phyloP scores from a whole-genome alignment of 2,113 vertebrate species.

The Xiphorhynchus elegans region DNA sequence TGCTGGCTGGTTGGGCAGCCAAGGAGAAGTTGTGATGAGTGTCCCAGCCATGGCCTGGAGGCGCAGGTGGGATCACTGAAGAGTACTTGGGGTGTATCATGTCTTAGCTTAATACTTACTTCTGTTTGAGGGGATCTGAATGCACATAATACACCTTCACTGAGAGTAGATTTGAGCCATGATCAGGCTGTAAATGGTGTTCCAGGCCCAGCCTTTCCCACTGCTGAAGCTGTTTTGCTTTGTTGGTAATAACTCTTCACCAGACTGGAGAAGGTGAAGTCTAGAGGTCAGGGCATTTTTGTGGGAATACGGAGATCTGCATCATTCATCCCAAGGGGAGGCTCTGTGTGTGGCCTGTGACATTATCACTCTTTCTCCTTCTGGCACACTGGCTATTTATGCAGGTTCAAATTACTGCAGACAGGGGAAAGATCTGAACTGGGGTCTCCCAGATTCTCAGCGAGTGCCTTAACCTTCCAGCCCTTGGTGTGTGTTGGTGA shows the following conservation, averaged over 20 bases:
- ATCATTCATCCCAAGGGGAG: slow-evolving; percentile 28
- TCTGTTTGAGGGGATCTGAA: neutral
- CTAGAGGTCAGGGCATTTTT: slow-evolving; percentile 38
- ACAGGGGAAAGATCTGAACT: slow-evolving; percentile 4
- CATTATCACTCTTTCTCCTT: slow-evolving; percentile 48
- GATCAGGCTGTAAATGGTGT: neutral
- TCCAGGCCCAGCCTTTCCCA: neutral
- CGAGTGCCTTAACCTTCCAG: slow-evolving; percentile 23
- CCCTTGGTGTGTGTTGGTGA: neutral
- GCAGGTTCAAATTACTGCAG: slow-evolving; percentile 58
- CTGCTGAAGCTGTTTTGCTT: neutral
- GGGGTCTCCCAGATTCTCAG: neutral
- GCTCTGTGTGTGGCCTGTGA: slow-evolving; percentile 65
- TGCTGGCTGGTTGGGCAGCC: neutral
- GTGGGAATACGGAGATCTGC: slow-evolving; percentile 9
- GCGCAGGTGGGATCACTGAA: neutral
- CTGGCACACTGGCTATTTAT: slow-evolving; percentile 53
- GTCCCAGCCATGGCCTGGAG: neutral
- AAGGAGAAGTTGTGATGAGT: neutral
- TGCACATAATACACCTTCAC: neutral
- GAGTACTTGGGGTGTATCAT: neutral
- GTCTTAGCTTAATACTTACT: neutral
- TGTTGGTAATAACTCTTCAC: slow-evolving; percentile 34
- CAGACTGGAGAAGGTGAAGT: slow-evolving; percentile 24
- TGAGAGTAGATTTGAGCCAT: neutral